phyloP scores from a whole-genome alignment of 1,140 invertebrate species.

The Hyles euphorbiae region DNA sequence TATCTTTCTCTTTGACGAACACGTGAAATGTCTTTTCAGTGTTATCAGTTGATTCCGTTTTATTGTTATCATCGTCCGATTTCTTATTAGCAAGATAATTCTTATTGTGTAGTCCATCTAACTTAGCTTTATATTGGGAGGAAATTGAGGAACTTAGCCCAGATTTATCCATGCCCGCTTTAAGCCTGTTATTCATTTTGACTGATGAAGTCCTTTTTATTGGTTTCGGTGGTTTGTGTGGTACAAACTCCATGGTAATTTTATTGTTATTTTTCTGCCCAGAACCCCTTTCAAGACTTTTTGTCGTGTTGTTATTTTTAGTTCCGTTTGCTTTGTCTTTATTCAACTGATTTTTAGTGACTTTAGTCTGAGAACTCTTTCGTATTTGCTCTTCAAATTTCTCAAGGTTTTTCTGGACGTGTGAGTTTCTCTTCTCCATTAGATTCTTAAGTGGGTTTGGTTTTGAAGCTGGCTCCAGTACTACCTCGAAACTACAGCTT shows the following conservation, averaged over 20 bases:
- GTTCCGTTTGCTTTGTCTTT: slow-evolving; percentile 64
- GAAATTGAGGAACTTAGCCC: slow-evolving; percentile 68
- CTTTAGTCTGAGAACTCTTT: slow-evolving; percentile 71
- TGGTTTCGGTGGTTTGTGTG: slow-evolving; percentile 77
- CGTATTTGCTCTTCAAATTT: slow-evolving; percentile 74
- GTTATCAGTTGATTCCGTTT: slow-evolving; percentile 41
- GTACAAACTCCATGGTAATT: slow-evolving; percentile 75
- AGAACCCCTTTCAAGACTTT: slow-evolving; percentile 75
- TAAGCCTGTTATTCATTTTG: slow-evolving; percentile 68
- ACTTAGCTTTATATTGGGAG: slow-evolving; percentile 69
- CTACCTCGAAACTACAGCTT: slow-evolving; percentile 74
- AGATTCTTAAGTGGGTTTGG: slow-evolving; percentile 65
- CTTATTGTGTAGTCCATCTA: slow-evolving; percentile 71
- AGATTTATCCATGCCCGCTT: slow-evolving; percentile 60
- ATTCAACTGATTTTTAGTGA: slow-evolving; percentile 70
- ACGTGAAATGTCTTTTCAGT: slow-evolving; percentile 76
- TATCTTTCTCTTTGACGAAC: slow-evolving; percentile 77
- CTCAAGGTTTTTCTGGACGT: slow-evolving; percentile 73
- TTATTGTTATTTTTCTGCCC: slow-evolving; percentile 74
- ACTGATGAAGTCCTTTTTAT: slow-evolving; percentile 71
- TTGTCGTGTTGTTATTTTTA: slow-evolving; percentile 67
- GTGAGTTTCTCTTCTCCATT: slow-evolving; percentile 70
- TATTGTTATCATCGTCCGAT: slow-evolving; percentile 57
- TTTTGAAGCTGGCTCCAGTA: slow-evolving; percentile 67
- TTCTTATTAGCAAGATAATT: slow-evolving; percentile 59